phyloP scores from a whole-genome alignment of 2,888 invertebrate genomes.

The Eledona agricola region DNA sequence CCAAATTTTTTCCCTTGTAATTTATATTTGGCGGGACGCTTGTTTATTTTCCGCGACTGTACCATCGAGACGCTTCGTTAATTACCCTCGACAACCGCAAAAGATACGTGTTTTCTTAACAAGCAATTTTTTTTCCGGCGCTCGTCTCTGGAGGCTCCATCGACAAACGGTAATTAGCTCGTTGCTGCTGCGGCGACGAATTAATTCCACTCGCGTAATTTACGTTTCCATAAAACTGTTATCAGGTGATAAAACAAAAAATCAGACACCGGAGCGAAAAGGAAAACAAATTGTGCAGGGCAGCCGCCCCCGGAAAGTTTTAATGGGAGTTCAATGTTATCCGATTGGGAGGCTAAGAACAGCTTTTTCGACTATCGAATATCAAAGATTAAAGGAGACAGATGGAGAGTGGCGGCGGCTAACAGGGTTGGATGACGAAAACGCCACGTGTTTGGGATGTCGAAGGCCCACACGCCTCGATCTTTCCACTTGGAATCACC shows the following conservation, averaged over 20 bases:
- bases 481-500: constrained; percentile 30
- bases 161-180: constrained; percentile 21
- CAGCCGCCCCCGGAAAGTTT: constrained; percentile 48
- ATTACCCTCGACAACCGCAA: constrained; percentile 1
- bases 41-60: background rate
- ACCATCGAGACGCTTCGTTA: constrained; percentile 10
- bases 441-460: constrained; percentile 44
- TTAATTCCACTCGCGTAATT: constrained; percentile 12
- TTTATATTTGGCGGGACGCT: constrained; percentile 4
- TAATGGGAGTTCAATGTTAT: constrained; percentile 55
- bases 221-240: constrained; percentile 17
- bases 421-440: constrained; percentile 42
- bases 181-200: constrained; percentile 6
- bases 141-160: constrained; percentile 11
- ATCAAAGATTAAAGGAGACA: constrained; percentile 55
- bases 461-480: constrained; percentile 36
- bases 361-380: constrained; percentile 52
- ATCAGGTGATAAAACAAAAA: too few species aligned
- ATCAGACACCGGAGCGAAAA: too few species aligned
- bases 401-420: constrained; percentile 44
- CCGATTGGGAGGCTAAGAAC: constrained; percentile 48
- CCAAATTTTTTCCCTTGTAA: too few species aligned
- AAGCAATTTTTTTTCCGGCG: constrained; percentile 20
- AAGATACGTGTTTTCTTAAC: constrained; percentile 9
- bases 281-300: too few species aligned